phyloP scores from a whole-genome alignment of 2,888 invertebrate genomes.

The Aphrophora alni region DNA sequence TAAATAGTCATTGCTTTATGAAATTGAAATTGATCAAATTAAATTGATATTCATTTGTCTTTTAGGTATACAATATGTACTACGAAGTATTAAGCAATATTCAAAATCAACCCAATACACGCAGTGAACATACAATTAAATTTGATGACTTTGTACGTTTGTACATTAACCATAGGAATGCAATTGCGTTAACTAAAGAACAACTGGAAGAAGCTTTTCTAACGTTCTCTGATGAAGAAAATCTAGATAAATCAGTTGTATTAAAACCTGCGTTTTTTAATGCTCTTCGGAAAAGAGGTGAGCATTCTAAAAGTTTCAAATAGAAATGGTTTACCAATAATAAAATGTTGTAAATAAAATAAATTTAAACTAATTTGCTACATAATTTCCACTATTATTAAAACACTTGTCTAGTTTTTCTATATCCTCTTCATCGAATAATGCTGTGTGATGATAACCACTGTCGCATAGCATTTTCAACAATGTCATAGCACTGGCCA shows the following conservation, averaged over 20 bases:
- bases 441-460: no score
- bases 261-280: neutral
- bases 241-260: neutral
- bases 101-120: neutral
- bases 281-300: neutral
- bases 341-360: no score
- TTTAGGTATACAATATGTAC: neutral
- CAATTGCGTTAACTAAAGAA: neutral
- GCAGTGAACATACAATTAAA: neutral
- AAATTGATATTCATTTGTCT: neutral
- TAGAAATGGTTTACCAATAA: no score
- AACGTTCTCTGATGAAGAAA: neutral
- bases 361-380: no score
- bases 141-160: neutral
- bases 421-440: no score
- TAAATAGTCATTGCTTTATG: no score
- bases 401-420: no score
- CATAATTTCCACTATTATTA: no score
- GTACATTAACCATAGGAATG: neutral
- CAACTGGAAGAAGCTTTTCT: neutral
- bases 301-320: neutral
- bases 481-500: no score
- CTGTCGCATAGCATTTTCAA: no score
- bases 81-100: neutral
- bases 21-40: no score